phyloP scores from a whole-genome alignment of 2,113 vertebrate genomes.

The Orthochromis malagaraziensis region DNA sequence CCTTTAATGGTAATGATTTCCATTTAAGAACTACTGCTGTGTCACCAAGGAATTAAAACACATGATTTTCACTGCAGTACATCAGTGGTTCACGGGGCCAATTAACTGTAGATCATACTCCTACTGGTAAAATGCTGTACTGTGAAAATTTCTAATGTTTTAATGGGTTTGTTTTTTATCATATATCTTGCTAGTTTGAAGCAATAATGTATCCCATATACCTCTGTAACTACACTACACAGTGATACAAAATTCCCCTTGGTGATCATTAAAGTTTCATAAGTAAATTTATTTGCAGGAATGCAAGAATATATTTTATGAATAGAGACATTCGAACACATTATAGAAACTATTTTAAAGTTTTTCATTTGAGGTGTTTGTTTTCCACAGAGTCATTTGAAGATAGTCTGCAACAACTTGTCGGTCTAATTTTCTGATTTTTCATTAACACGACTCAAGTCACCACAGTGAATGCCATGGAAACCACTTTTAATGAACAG shows the following conservation, averaged over 20 bases:
- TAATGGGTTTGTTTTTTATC: background rate
- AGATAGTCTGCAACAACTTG: background rate
- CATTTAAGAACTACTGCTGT: background rate
- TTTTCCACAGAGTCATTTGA: background rate
- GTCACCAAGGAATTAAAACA: background rate
- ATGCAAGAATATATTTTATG: background rate
- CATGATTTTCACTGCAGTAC: background rate
- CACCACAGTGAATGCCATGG: background rate
- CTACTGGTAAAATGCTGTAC: background rate
- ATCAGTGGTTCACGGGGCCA: background rate
- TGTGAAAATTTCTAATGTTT: background rate
- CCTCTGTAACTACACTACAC: background rate
- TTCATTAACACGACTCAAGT: constrained; percentile 1
- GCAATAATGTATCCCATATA: background rate
- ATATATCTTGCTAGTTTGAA: background rate
- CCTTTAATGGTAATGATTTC: background rate
- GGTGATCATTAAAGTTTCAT: background rate
- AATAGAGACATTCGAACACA: background rate
- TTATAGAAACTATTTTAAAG: background rate
- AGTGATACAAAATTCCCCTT: background rate
- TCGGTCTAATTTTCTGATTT: background rate
- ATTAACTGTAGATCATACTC: background rate
- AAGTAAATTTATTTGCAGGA: background rate
- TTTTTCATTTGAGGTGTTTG: background rate
- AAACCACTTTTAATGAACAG: constrained; percentile 9